Evolutionary conservation across 2,888 invertebrate species (phyloP).

Genomic region (Listrodromus nycthemerus): DNA sequence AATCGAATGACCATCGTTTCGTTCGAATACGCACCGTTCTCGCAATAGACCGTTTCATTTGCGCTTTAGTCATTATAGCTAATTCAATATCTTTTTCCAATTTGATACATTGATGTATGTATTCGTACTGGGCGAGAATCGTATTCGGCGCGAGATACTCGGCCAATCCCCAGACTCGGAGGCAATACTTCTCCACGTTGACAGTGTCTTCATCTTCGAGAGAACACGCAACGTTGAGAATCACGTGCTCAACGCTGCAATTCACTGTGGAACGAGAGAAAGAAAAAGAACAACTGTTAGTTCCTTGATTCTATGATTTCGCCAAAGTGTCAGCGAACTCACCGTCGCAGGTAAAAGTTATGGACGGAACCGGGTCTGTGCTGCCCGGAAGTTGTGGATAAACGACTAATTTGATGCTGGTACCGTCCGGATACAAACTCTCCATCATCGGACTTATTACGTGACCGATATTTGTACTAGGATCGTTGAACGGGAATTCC

Average conservation of each 20-base stretch:
- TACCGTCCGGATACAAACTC: constrained; percentile 91
- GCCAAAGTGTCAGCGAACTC: constrained; percentile 78
- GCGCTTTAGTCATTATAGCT: constrained; percentile 86
- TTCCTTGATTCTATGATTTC: not conserved
- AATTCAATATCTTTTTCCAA: constrained; percentile 94
- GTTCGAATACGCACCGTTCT: constrained; percentile 87
- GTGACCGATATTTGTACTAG: constrained; percentile 93
- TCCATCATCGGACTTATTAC: constrained; percentile 95
- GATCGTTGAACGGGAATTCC: constrained; percentile 91
- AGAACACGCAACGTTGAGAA: constrained; percentile 93
- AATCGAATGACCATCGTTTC: not conserved
- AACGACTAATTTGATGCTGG: constrained; percentile 96
- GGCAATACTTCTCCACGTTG: constrained; percentile 87
- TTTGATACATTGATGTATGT: constrained; percentile 96
- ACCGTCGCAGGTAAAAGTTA: constrained; percentile 97
- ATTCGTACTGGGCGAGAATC: constrained; percentile 94
- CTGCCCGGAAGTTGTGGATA: constrained; percentile 87
- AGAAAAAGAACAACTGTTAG: constrained; percentile 40
- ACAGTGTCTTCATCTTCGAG: constrained; percentile 90
- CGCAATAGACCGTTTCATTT: constrained; percentile 89
- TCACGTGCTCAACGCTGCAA: constrained; percentile 93
- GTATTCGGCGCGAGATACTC: constrained; percentile 95
- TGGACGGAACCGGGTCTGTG: constrained; percentile 88
- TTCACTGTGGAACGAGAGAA: constrained; percentile 87
- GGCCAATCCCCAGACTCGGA: constrained; percentile 93